These are phyloP conservation scores for Gopherus evgoodei DNA, from an alignment of 2,113 vertebrate species.

Conservation along the genomic window DNA sequence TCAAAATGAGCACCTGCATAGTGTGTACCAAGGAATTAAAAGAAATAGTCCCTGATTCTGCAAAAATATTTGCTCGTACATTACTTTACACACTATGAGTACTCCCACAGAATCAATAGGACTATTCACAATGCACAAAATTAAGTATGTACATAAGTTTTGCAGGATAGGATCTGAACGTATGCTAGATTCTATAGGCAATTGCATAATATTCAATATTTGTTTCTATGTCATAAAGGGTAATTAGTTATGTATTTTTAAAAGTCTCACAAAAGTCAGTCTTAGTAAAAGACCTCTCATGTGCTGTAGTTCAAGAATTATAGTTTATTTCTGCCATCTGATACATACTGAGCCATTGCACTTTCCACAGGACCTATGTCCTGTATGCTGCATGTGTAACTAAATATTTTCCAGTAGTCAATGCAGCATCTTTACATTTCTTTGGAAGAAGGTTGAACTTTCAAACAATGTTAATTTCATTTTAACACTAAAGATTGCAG, in stretches of 20 bases:
- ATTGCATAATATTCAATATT: background rate
- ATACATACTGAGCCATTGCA: background rate
- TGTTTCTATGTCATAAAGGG: background rate
- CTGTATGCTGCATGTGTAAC: fast-evolving
- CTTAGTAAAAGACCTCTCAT: fast-evolving
- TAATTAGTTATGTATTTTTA: background rate
- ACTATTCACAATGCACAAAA: slow-evolving; percentile 19
- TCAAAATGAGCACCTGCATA: background rate
- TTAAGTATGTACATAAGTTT: background rate
- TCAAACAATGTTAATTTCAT: background rate
- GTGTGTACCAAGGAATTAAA: background rate
- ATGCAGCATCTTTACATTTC: background rate
- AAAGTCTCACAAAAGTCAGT: background rate
- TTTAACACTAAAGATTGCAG: background rate
- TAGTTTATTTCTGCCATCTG: background rate
- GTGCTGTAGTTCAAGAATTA: background rate
- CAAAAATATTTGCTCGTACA: background rate
- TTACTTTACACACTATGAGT: background rate
- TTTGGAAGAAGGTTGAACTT: background rate
- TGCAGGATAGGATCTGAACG: background rate
- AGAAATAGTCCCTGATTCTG: background rate
- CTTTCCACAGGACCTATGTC: background rate
- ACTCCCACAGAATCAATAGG: background rate
- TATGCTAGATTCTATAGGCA: background rate
- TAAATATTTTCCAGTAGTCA: fast-evolving